phyloP scores from a whole-genome alignment of 2,797 vertebrate genomes.

The Neomorphus geoffroyi region DNA sequence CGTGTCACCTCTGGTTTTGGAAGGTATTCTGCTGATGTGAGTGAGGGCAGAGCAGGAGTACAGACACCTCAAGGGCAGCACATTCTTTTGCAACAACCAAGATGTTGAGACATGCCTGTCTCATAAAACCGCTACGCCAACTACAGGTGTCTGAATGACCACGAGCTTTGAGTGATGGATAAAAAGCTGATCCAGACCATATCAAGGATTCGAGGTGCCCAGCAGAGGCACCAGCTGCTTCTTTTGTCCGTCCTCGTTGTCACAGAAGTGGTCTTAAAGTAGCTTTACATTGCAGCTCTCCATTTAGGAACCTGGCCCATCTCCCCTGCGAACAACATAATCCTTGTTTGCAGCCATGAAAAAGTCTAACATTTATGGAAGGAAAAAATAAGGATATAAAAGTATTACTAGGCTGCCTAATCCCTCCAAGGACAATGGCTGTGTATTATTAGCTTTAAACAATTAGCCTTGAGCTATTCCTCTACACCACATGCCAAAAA shows the following conservation, averaged over 20 bases:
- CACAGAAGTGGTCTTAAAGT: not conserved
- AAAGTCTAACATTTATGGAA: not conserved
- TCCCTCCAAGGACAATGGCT: not conserved
- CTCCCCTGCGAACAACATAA: not conserved
- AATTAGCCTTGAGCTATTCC: not conserved
- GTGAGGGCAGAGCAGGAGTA: rapidly evolving
- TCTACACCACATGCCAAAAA: not conserved
- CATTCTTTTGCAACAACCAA: not conserved
- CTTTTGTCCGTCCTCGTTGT: not conserved
- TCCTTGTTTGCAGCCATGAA: not conserved
- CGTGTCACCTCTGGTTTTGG: not conserved
- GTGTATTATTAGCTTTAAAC: not conserved
- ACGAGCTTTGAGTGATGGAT: not conserved
- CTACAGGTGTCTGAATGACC: not conserved
- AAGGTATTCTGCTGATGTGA: not conserved
- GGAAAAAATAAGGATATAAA: not conserved
- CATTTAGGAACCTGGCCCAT: not conserved
- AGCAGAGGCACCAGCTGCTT: not conserved
- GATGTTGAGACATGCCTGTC: rapidly evolving
- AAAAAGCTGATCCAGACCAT: not conserved
- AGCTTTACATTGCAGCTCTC: not conserved
- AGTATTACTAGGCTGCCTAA: not conserved
- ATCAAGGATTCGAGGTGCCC: not conserved
- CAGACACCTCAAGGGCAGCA: not conserved
- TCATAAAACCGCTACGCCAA: not conserved